Base-by-base conservation (phyloP, 2,888 invertebrate genomes). In the Conchocele bisecta region DNA sequence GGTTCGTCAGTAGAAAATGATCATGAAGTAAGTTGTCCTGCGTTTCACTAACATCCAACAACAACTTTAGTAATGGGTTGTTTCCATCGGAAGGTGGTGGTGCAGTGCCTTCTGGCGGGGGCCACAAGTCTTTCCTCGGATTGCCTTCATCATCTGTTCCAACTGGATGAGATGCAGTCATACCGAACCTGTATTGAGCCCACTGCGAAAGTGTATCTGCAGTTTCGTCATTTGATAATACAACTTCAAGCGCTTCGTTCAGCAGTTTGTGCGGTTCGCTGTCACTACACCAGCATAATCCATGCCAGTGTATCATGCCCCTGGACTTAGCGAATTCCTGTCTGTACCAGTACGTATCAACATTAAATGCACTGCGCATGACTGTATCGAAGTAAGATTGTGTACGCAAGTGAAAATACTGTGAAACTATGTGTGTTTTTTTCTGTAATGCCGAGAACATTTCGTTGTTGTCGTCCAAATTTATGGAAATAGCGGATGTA, bases 1-100 rank as follows among this genome's bases (percentile, higher is more conserved):
- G n/a, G n/a, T n/a, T n/a, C n/a, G n/a, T n/a, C n/a, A n/a, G n/a
- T n/a, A n/a, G n/a, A n/a, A n/a, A n/a, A n/a, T n/a, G n/a, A n/a
- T n/a, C n/a, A n/a, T n/a, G n/a, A n/a, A n/a, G n/a, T n/a, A n/a
- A n/a, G n/a, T n/a, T n/a, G n/a, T n/a, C n/a, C n/a, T n/a, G n/a
- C n/a, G n/a, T n/a, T n/a, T n/a, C n/a, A 51, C 78, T 68, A 7
- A 75, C 74, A 79, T 79, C 76, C 72, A 77, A 71, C 15, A 71
- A 29, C 20, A 79, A 37, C 69, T 82, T 81, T 3, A n/a, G n/a
- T n/a, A n/a, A n/a, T n/a, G n/a, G n/a, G n/a, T n/a, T n/a, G n/a
- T n/a, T n/a, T n/a, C n/a, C n/a, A n/a, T n/a, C n/a, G n/a, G n/a
- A n/a, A n/a, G n/a, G n/a, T n/a, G 71, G 42, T 22, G 51, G 41